phyloP scores from a whole-genome alignment of 2,888 invertebrate genomes.

The Epinotia bilunana region DNA sequence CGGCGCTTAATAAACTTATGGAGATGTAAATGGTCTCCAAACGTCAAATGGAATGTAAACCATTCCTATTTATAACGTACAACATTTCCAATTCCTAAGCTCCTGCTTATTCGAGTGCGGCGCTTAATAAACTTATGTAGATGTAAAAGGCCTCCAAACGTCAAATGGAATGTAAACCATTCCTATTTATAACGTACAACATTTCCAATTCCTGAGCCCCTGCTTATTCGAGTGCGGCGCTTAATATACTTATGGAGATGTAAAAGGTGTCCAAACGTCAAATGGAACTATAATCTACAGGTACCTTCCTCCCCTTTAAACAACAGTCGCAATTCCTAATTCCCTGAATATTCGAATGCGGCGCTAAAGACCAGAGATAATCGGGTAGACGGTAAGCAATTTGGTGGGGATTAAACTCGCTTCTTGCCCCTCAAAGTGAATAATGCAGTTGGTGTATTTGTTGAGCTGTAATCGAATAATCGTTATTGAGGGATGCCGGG shows the following conservation, averaged over 20 bases:
- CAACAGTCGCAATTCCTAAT: slow-evolving; percentile 44
- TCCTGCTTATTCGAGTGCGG: no score
- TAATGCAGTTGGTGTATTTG: slow-evolving; percentile 68
- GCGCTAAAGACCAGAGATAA: slow-evolving; percentile 60
- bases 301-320: not conserved
- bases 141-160: no score
- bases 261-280: not conserved
- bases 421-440: slow-evolving; percentile 64
- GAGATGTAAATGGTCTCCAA: no score
- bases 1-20: no score
- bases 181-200: no score
- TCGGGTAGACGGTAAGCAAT: slow-evolving; percentile 67
- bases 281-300: not conserved
- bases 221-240: not conserved
- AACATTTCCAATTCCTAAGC: no score
- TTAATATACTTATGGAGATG: not conserved
- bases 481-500: slow-evolving; percentile 56
- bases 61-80: no score
- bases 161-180: not conserved
- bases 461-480: slow-evolving; percentile 65
- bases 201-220: no score
- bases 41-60: no score
- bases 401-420: slow-evolving; percentile 65
- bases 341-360: slow-evolving; percentile 59
- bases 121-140: not conserved